Percentiles rank a stretch among this genome's conserved stretches.
Evolutionary conservation across 1,140 invertebrate species (phyloP).

Genomic region (Augochlora pura): DNA sequence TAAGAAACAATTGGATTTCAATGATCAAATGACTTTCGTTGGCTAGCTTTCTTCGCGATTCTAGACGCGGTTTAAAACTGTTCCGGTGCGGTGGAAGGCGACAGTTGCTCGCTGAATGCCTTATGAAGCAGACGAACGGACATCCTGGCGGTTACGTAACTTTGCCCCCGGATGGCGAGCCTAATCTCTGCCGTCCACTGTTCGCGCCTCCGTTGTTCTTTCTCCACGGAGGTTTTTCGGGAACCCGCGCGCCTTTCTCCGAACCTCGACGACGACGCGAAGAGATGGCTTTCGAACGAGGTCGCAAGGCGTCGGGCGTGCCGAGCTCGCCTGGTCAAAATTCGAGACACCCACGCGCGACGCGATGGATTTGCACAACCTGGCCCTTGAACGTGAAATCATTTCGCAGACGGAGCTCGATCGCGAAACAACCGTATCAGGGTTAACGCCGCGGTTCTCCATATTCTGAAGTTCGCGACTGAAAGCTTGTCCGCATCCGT

Average conservation of each 20-base stretch:
- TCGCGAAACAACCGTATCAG: neutral
- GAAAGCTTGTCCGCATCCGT: neutral
- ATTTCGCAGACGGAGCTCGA: neutral
- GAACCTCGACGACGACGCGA: neutral
- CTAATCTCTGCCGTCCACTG: slow-evolving; percentile 22
- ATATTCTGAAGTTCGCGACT: neutral
- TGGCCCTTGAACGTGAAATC: slow-evolving; percentile 58
- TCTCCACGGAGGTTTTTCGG: neutral
- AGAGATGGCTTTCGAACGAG: slow-evolving; percentile 12
- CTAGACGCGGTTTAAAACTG: slow-evolving; percentile 25
- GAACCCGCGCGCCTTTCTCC: slow-evolving; percentile 15
- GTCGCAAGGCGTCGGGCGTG: slow-evolving; percentile 18
- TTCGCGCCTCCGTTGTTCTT: neutral
- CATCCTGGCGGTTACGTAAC: slow-evolving; percentile 58
- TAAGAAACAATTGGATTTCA: too few species aligned
- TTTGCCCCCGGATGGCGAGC: slow-evolving; percentile 15
- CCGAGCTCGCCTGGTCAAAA: slow-evolving; percentile 42
- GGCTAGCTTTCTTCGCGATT: neutral
- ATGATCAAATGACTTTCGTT: too few species aligned
- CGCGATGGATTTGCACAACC: slow-evolving; percentile 17
- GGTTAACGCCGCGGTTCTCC: slow-evolving; percentile 1
- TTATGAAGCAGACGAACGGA: slow-evolving; percentile 55
- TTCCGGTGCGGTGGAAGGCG: slow-evolving; percentile 52
- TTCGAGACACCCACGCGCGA: slow-evolving; percentile 29
- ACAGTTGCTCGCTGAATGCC: slow-evolving; percentile 46